Conservation (phyloP, 2,113 vertebrate genomes). For the Pomatostomus ruficeps region DNA sequence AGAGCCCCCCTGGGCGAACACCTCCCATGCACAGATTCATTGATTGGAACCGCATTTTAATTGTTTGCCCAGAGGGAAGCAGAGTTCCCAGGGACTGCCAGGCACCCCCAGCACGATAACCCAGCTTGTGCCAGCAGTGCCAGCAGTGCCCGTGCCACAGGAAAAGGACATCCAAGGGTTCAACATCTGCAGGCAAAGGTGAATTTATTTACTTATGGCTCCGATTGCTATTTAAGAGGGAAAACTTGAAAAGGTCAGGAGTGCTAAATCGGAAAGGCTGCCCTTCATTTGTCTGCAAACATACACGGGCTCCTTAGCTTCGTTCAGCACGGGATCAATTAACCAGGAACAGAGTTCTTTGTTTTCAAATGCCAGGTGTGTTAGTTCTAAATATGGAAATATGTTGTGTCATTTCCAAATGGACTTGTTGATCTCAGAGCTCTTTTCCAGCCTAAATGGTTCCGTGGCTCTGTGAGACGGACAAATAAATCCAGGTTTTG, state of each 20-base stretch:
- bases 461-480: not conserved
- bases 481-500: not conserved
- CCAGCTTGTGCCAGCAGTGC: not conserved
- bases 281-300: conserved; percentile 43
- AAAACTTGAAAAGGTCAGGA: conserved; percentile 60
- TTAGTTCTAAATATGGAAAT: not conserved
- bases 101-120: conserved; percentile 5
- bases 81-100: conserved; percentile 13
- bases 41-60: conserved; percentile 35
- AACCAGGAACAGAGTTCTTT: not conserved
- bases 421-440: not conserved
- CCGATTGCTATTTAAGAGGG: conserved; percentile 61
- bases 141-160: not conserved
- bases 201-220: conserved; percentile 52
- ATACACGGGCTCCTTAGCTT: not conserved
- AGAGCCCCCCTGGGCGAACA: not conserved
- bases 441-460: not conserved
- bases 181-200: conserved; percentile 43
- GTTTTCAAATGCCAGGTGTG: not conserved
- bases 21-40: conserved; percentile 7
- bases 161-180: conserved; percentile 31
- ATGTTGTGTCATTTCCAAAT: not conserved
- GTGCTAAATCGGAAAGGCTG: conserved; percentile 25
- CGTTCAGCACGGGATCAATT: conserved; percentile 15
- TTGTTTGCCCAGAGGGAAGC: not conserved